Conservation (phyloP, 2,888 invertebrate genomes). For the Anarsia innoxiella region DNA sequence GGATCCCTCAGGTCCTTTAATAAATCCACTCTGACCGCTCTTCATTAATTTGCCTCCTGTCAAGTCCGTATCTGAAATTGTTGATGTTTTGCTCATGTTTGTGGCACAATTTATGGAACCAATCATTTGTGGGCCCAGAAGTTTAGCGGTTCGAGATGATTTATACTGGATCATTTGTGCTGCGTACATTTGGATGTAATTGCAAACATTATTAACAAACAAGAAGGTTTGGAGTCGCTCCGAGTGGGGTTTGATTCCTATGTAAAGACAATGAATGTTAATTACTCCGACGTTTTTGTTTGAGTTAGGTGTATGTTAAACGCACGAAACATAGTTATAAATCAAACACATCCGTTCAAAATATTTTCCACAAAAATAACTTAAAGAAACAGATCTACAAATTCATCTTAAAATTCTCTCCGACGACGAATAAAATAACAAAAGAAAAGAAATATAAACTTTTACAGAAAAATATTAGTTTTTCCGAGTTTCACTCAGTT, state of each 20-base stretch:
- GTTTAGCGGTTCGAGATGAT: conserved; percentile 40
- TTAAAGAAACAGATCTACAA: conserved; percentile 29
- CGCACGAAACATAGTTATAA: too few species aligned
- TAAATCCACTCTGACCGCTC: conserved; percentile 58
- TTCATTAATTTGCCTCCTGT: conserved; percentile 65
- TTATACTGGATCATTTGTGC: conserved; percentile 26
- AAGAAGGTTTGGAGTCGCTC: neutral
- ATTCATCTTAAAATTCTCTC: conserved; percentile 33
- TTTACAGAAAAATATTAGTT: conserved; percentile 45
- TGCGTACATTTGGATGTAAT: neutral
- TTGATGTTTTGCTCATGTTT: conserved; percentile 66
- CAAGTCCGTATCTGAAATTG: conserved; percentile 63
- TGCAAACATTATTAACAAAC: neutral
- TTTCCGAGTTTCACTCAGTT: conserved; percentile 34
- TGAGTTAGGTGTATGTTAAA: too few species aligned
- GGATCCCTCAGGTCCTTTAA: conserved; percentile 42
- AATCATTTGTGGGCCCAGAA: conserved; percentile 47
- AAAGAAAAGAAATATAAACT: conserved; percentile 47
- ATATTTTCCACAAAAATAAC: too few species aligned
- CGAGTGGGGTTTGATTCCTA: neutral
- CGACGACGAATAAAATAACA: conserved; percentile 40
- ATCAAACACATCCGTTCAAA: too few species aligned
- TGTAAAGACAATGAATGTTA: too few species aligned
- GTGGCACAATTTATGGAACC: conserved; percentile 53
- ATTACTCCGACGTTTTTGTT: too few species aligned